Base-by-base conservation (phyloP, 2,888 invertebrate species). In the Melanostoma mellinum region DNA sequence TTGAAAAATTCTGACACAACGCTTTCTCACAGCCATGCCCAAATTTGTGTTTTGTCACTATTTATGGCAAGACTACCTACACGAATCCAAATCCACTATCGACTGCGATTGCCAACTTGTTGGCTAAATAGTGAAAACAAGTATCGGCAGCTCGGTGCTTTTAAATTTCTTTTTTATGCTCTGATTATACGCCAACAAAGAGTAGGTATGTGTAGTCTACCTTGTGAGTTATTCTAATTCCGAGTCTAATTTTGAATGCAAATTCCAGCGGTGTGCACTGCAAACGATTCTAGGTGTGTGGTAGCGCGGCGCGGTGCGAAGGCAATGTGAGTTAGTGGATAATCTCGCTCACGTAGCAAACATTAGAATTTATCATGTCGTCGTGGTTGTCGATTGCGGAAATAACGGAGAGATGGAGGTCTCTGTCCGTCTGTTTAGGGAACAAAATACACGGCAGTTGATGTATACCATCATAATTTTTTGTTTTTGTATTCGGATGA, bases 321-420 rank as follows among this genome's bases (percentile, higher is more conserved):
- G 20, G 20, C 20, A 20, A 20, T 20, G 20, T 20, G 20, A 20
- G 20, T 20, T 20, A 20, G 20, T 20, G 20, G 20, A 20, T 44
- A 72, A 72, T 81, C 72, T 44, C 33, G 44, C 67, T 72, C 72
- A 56, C 71, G 60, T 53, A 42, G 44, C n/a, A 20, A 50, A 35
- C 67, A 69, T 76, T 67, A 48, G 67, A 73, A 73, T 67, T 68
- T 73, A 73, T 58, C 56, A 32, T 40, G n/a, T 46, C 52, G 20
- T 61, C 67, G 46, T 55, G 20, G 60, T 56, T 63, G 75, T 69
- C 68, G 60, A 69, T 73, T 77, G 73, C 82, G 77, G 77, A 82
- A 77, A 69, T 74, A 82, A 68, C 68, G 35, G 40, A 20, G 63
- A 73, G 69, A 74, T 78, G 63, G 78, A 69, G 73, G 82, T 73